Conservation (phyloP, 2,888 invertebrate species). For the Cinara cedri region DNA sequence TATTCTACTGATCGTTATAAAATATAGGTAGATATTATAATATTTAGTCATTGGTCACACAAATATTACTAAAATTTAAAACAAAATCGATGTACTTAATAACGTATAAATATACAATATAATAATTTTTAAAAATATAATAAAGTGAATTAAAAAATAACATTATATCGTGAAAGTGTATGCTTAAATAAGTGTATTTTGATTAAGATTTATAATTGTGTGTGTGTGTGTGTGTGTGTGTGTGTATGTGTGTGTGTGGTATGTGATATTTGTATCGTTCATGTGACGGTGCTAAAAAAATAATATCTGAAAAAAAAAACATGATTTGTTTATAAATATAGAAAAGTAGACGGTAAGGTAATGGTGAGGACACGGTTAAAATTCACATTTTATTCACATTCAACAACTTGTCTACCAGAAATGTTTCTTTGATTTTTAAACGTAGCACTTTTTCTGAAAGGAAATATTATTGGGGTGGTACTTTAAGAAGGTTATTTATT, state of each 20-base stretch:
- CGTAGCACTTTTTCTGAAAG: no score
- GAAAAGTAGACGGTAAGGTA: no score
- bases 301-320: slow-evolving; percentile 44
- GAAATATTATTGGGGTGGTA: no score
- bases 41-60: slow-evolving; percentile 36
- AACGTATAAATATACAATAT: not conserved
- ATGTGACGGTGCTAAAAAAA: slow-evolving; percentile 42
- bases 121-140: not conserved
- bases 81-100: not conserved
- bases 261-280: not conserved
- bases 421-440: no score
- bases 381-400: no score
- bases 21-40: not conserved
- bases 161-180: not conserved
- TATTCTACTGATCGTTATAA: slow-evolving; percentile 14
- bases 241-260: no score
- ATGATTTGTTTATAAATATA: not conserved
- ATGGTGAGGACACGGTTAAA: no score
- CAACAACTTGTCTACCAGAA: no score
- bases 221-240: no score
- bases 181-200: slow-evolving; percentile 27
- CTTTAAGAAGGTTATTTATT: no score
- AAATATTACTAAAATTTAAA: slow-evolving; percentile 27
- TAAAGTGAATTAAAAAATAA: slow-evolving; percentile 24
- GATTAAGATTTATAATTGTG: slow-evolving; percentile 25